Evolutionary conservation across 2,113 vertebrate genomes (phyloP).

Genomic region (Hippocampus barbouri): DNA sequence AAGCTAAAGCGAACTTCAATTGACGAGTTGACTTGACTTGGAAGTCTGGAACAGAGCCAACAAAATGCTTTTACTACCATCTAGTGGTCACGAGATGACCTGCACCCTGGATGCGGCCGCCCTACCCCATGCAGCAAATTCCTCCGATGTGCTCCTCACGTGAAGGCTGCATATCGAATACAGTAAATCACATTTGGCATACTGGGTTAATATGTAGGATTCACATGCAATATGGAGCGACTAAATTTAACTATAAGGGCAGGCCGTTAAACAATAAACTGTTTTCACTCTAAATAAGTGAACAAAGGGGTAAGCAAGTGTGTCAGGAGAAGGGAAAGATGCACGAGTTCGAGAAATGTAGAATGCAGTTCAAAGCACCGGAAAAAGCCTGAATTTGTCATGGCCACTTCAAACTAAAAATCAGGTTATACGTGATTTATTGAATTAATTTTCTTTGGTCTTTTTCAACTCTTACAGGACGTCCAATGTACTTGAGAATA

Average conservation of each 20-base stretch:
- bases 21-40: conserved; percentile 1
- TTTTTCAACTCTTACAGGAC: neutral
- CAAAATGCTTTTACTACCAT: conserved; percentile 65
- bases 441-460: neutral
- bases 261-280: neutral
- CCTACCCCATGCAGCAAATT: no score
- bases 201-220: conserved; percentile 15
- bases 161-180: neutral
- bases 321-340: neutral
- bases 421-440: neutral
- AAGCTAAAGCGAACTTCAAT: neutral
- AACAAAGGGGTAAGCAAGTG: conserved; percentile 17
- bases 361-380: conserved; percentile 3
- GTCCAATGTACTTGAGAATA: neutral
- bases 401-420: neutral
- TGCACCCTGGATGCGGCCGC: neutral
- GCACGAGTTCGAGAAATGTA: neutral
- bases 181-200: conserved; percentile 33
- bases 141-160: neutral
- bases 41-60: conserved; percentile 10
- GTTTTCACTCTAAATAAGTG: conserved; percentile 26
- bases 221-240: conserved; percentile 6
- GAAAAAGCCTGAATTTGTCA: neutral
- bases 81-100: conserved; percentile 50
- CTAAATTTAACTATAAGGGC: conserved; percentile 14